phyloP scores from a whole-genome alignment of 1,140 invertebrate species.

The Bilobella aurantiaca region DNA sequence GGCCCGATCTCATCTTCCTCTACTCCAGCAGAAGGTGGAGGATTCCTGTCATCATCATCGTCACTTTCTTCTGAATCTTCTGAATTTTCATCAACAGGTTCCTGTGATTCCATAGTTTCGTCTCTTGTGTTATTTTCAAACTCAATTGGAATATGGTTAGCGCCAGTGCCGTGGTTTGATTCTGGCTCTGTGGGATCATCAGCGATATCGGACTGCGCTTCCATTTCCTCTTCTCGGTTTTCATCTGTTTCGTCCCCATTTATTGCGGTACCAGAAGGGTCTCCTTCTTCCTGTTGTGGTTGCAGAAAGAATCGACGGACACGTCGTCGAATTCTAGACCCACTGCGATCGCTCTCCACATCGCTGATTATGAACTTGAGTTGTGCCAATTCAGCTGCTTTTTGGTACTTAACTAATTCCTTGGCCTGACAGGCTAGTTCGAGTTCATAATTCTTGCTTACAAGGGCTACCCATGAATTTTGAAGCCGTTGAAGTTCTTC shows the following conservation, averaged over 20 bases:
- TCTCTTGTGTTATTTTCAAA: no score
- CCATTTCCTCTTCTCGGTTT: no score
- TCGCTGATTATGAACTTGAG: not conserved
- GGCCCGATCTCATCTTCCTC: not conserved
- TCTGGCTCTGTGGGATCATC: no score
- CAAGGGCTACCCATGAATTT: conserved; percentile 82
- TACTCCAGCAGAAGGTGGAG: not conserved
- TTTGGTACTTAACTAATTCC: conserved; percentile 40
- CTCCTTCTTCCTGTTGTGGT: no score
- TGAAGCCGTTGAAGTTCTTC: conserved; percentile 68
- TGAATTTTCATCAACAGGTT: no score
- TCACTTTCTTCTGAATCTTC: no score
- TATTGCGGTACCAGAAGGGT: no score
- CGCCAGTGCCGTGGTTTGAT: no score
- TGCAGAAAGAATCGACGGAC: not conserved
- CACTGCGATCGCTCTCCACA: not conserved
- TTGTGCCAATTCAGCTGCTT: conserved; percentile 20
- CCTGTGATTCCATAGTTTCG: no score
- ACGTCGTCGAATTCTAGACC: not conserved
- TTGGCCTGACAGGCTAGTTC: conserved; percentile 57
- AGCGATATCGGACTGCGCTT: no score
- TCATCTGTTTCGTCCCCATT: no score
- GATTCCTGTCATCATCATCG: not conserved
- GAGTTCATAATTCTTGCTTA: conserved; percentile 46
- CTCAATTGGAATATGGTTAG: no score